Conservation (phyloP, 1,140 invertebrate species). For the Camponotus pennsylvanicus region DNA sequence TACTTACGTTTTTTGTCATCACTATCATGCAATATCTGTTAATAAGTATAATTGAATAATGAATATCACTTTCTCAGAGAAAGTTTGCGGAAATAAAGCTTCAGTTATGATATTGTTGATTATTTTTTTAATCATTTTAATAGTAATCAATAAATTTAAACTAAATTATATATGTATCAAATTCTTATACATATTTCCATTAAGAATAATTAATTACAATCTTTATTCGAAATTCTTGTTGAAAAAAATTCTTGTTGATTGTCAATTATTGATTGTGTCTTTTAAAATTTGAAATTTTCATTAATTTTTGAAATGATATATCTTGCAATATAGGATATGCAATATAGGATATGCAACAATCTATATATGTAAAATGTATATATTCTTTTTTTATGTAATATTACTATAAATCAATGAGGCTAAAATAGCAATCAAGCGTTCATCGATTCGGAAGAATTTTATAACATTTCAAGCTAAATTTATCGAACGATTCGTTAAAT, state of each 20-base stretch:
- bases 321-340: neutral
- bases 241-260: neutral
- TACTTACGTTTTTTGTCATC: neutral
- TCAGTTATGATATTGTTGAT: neutral
- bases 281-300: neutral
- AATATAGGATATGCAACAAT: neutral
- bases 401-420: neutral
- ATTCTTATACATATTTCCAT: neutral
- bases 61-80: neutral
- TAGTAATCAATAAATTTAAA: neutral
- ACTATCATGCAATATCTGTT: neutral
- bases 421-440: neutral
- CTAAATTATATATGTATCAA: neutral
- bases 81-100: neutral
- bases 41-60: neutral
- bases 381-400: neutral
- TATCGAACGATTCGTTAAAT: conserved; percentile 37
- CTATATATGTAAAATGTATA: neutral
- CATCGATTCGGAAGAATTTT: conserved; percentile 36
- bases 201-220: neutral
- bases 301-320: neutral
- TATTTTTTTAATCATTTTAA: neutral
- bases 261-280: neutral
- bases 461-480: conserved; percentile 5
- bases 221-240: neutral